Evolutionary conservation across 1,140 invertebrate species (phyloP).

Genomic region (Drosophila busckii): DNA sequence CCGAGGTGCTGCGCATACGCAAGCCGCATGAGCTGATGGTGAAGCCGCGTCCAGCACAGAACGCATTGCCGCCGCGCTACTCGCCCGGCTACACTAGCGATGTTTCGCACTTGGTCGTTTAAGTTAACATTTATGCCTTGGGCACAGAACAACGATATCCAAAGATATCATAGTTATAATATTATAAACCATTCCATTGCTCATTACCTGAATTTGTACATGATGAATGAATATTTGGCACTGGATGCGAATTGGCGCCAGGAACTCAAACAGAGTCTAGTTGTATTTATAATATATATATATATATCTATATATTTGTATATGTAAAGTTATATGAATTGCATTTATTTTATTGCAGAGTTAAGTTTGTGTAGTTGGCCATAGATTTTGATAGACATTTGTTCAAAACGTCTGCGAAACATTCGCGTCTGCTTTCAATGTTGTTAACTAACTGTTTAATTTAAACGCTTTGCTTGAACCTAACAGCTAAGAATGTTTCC

Average conservation of each 20-base stretch:
- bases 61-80: constrained; percentile 82
- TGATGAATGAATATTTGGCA: constrained; percentile 9
- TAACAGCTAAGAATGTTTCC: not conserved
- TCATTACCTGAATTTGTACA: constrained; percentile 35
- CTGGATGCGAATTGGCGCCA: constrained; percentile 17
- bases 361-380: constrained; percentile 59
- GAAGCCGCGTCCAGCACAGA: constrained; percentile 56
- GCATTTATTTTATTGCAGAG: constrained; percentile 27
- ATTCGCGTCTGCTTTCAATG: constrained; percentile 2
- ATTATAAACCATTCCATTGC: constrained; percentile 18
- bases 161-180: constrained; percentile 11
- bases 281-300: constrained; percentile 30
- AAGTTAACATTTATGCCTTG: constrained; percentile 72
- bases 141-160: constrained; percentile 15
- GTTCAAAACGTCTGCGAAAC: constrained; percentile 18
- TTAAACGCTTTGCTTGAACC: constrained; percentile 30
- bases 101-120: constrained; percentile 85
- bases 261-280: constrained; percentile 35
- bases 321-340: constrained; percentile 15
- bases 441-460: constrained; percentile 30
- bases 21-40: constrained; percentile 73
- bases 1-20: constrained; percentile 80
- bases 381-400: constrained; percentile 28
- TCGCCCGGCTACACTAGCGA: constrained; percentile 84
- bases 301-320: constrained; percentile 14